Base-by-base conservation (phyloP, 1,140 invertebrate species). In the Drosophila lacteicornis region DNA sequence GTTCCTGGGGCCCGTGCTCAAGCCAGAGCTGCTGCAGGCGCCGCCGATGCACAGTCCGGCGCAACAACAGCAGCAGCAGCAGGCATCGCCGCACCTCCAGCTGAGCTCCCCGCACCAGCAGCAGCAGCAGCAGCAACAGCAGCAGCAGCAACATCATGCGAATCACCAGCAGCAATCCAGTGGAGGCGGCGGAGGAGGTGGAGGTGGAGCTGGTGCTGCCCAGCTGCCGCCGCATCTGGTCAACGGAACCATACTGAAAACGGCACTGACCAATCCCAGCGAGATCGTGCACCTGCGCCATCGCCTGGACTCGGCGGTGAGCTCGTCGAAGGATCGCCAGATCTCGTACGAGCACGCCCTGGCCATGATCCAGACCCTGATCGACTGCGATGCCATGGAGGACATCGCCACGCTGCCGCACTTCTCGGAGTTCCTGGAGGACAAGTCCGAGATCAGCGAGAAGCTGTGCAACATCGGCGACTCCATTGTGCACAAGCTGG, bases 401-500 rank as follows among this genome's bases (percentile, higher is more conserved):
- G 97, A 98, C 91, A 98, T 98, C 77, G 97, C 98, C 15, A 98
- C 97, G 63, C 94, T 96, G 56, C 95, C 97, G 94, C 97, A 98
- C 92, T 94, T 98, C 93, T 97, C 98, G 77, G 97, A 98, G 91
- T 95, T 98, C 80, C 94, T 98, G 73, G 97, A 98, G 93, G 96
- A 97, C 92, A 97, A 97, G 91, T 97, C 97, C 73, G 97, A 98
- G 93, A 95, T 98, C 75, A 97, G 97, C 75, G 97, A 98, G 84
- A 98, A 98, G 93, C 94, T 99, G 86, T 98, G 97, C 94, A 97
- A 98, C 93, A 98, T 99, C 92, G 98, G 98, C 51, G 98, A 99
- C 94, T 98, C 97, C 56, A 98, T 99, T 91, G 98, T 99, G 42
- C 97, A 98, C 94, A 98, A 99, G 94, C 95, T 99, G 93, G 98